Evolutionary conservation across 1,140 invertebrate species (phyloP), one percentile per base, ranked within the genome.

Genomic region (Belonocnema kinseyi): DNA sequence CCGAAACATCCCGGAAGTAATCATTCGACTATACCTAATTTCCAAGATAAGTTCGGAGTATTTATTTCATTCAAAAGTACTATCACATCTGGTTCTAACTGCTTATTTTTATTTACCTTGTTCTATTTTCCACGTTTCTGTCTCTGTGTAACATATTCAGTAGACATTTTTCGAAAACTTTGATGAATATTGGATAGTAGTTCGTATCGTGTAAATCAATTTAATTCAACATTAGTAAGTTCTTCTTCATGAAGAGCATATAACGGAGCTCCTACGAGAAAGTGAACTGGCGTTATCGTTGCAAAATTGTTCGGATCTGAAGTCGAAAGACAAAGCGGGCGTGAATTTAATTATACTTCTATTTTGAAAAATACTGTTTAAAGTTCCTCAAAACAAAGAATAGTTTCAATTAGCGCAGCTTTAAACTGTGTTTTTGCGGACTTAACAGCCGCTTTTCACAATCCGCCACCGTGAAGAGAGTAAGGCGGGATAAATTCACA

Each of bases 401-500:
- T 13, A 12, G 72, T 51, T 17, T 50, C 50, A 14, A n/a, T 26
- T 11, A 72, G 12, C 14, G 46, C 33, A 6, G 33, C 14, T 46
- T 46, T n/a, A 1, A 16, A 5, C 8, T 72, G 70, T 5, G n/a
- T 46, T 72, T 72, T 50, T 13, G 70, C 46, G 4, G 70, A 72
- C 16, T 72, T 72, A 16, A 72, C 33, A 14, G 70, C n/a, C 8
- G 70, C 40, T 17, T 72, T 46, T 46, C 70, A 50, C 2, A 72
- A 16, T 0, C 70, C 70, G 10, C 70, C 70, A 14, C 51, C n/a
- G 14, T 72, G 70, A 1, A 46, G 46, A 0, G 46, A 40, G 13
- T 40, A 40, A 40, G 70, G 40, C 46, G 72, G 50, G 52, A 52
- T 52, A 73, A 21, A 73, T 10, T 50, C 52, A 50, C 72, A 52